Evolutionary conservation across 2,888 invertebrate genomes (phyloP).

Genomic region (Rosalia funebris): DNA sequence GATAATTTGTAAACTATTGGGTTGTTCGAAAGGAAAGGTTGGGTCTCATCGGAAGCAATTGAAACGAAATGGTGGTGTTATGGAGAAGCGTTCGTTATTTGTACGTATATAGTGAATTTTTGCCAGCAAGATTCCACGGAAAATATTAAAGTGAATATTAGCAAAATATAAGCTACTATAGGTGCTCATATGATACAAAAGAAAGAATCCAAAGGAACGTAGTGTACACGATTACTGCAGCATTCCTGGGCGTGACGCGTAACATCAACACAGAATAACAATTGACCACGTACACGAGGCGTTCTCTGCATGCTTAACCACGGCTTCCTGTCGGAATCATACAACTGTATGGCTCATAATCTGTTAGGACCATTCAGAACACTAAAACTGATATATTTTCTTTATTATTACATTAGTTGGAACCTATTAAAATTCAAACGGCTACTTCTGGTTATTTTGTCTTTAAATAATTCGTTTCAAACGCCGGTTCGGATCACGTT

Average conservation of each 20-base stretch:
- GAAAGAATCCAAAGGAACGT: slow-evolving; percentile 36
- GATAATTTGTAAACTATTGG: too few species aligned
- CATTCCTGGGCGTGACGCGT: slow-evolving; percentile 63
- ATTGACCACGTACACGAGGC: slow-evolving; percentile 61
- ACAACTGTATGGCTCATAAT: slow-evolving; percentile 55
- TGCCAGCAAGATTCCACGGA: not conserved
- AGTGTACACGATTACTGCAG: slow-evolving; percentile 42
- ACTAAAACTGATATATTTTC: slow-evolving; percentile 39
- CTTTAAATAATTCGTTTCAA: slow-evolving; percentile 8
- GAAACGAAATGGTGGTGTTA: too few species aligned
- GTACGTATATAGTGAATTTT: not conserved
- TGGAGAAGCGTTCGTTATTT: too few species aligned
- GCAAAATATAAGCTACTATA: slow-evolving; percentile 10
- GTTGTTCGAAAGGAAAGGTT: too few species aligned
- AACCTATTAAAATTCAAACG: slow-evolving; percentile 26
- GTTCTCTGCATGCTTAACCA: slow-evolving; percentile 61
- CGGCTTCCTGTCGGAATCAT: slow-evolving; percentile 61
- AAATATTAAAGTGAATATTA: slow-evolving; percentile 15
- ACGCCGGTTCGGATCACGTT: not conserved
- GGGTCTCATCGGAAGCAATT: too few species aligned
- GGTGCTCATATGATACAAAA: slow-evolving; percentile 23
- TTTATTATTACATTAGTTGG: slow-evolving; percentile 26
- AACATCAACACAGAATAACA: slow-evolving; percentile 60
- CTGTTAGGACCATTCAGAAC: slow-evolving; percentile 40
- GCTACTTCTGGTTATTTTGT: slow-evolving; percentile 16